These are phyloP conservation scores for Lagocephalus sceleratus DNA, from an alignment of 2,797 vertebrate genomes.

Conservation along the genomic window DNA sequence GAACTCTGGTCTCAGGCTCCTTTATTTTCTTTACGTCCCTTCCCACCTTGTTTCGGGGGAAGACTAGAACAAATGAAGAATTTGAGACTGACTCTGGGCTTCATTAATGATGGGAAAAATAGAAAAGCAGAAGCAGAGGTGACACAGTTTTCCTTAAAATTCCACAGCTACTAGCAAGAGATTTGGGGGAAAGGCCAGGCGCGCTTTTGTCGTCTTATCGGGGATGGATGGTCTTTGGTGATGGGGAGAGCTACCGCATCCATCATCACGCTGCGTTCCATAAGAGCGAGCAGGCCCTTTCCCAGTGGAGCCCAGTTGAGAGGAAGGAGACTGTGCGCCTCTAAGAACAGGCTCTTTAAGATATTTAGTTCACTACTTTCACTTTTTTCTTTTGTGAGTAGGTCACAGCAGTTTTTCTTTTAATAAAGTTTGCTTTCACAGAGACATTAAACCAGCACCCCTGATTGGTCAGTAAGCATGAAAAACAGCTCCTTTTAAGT, in stretches of 20 bases:
- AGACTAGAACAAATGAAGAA: background rate
- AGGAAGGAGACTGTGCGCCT: slow-evolving; percentile 7
- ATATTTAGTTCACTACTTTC: slow-evolving; percentile 35
- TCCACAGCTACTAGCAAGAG: slow-evolving; percentile 9
- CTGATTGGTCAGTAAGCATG: no score
- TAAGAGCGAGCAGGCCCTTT: slow-evolving; percentile 27
- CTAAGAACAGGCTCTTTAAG: slow-evolving; percentile 4
- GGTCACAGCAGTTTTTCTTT: slow-evolving; percentile 19
- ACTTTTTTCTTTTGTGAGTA: slow-evolving; percentile 31
- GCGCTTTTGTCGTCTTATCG: slow-evolving; percentile 32
- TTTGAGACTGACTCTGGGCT: slow-evolving; percentile 11
- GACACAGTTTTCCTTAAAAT: slow-evolving; percentile 7
- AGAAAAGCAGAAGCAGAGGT: background rate
- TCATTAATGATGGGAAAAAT: slow-evolving; percentile 6
- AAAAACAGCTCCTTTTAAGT: no score
- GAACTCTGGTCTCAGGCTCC: no score
- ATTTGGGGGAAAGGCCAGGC: slow-evolving; percentile 1
- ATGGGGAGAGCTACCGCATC: slow-evolving; percentile 48
- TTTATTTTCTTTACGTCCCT: no score
- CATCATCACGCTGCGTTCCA: slow-evolving; percentile 45
- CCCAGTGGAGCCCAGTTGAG: slow-evolving; percentile 29
- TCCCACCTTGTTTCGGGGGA: no score
- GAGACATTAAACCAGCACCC: background rate
- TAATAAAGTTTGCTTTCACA: background rate
- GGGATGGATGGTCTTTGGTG: slow-evolving; percentile 54